phyloP scores from a whole-genome alignment of 1,140 invertebrate species.

The Cherax destructor region DNA sequence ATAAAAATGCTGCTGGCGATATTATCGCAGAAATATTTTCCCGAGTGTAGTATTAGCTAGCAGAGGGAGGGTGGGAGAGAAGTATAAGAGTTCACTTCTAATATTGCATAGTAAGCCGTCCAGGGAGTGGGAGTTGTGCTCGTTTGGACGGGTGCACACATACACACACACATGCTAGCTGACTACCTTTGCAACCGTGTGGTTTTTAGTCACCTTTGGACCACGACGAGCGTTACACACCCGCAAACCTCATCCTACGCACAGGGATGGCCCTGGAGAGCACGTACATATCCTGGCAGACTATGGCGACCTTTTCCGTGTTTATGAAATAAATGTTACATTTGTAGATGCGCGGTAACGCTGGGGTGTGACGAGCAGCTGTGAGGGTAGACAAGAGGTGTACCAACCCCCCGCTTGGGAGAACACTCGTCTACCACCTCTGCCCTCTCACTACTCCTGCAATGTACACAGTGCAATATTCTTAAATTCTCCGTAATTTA shows the following conservation, averaged over 20 bases:
- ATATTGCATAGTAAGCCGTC: background rate
- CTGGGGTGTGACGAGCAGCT: conserved; percentile 48
- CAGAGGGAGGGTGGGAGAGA: background rate
- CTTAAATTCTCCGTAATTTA: background rate
- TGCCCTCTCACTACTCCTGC: background rate
- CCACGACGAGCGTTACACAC: background rate
- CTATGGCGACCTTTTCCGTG: background rate
- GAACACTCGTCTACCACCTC: background rate
- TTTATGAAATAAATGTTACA: conserved; percentile 29
- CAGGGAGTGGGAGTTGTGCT: background rate
- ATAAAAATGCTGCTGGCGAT: background rate
- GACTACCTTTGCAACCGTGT: conserved; percentile 5
- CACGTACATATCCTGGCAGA: background rate
- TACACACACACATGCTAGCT: conserved; percentile 6
- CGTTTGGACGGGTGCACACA: background rate
- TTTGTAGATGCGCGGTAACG: conserved; percentile 48
- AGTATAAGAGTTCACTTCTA: background rate
- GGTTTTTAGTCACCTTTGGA: background rate
- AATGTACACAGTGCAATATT: background rate
- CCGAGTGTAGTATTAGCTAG: background rate
- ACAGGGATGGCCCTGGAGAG: background rate
- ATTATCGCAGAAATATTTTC: background rate
- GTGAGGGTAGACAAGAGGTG: conserved; percentile 42
- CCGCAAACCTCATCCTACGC: background rate
- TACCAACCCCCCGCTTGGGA: conserved; percentile 5